phyloP scores from a whole-genome alignment of 2,797 vertebrate genomes.

The Leptodactylus fallax region DNA sequence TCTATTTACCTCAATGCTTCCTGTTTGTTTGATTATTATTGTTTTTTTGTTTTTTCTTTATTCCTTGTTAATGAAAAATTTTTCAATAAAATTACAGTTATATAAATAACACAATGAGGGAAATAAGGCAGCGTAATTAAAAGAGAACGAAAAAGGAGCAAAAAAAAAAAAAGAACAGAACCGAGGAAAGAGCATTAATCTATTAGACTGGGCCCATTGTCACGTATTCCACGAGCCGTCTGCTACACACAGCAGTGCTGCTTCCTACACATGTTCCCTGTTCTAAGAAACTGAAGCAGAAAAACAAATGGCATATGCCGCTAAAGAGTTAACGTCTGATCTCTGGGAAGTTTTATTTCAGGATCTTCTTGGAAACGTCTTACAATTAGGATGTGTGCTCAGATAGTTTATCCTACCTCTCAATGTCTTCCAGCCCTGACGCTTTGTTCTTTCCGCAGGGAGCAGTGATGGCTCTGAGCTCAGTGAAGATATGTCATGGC shows the following conservation, averaged over 20 bases:
- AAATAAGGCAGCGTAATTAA: no score
- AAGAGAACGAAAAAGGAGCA: no score
- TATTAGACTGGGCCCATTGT: background rate
- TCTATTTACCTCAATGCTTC: no score
- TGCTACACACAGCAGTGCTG: background rate
- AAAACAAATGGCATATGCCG: background rate
- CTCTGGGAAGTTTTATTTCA: background rate
- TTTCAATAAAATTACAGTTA: no score
- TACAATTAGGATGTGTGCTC: background rate
- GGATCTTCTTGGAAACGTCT: background rate
- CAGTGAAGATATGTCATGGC: conserved; percentile 97
- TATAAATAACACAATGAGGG: no score
- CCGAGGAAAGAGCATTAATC: no score
- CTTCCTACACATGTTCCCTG: background rate
- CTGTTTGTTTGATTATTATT: no score
- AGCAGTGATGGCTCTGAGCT: conserved; percentile 98
- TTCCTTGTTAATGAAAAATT: no score
- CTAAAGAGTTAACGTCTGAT: background rate
- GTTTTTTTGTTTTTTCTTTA: no score
- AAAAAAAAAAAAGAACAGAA: no score
- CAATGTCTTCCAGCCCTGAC: conserved; percentile 34
- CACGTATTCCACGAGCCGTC: background rate
- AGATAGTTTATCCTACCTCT: conserved; percentile 9
- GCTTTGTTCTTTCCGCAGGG: conserved; percentile 74
- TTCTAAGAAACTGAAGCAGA: background rate